Conservation (phyloP, 2,797 vertebrate species). For the Cryptoblepharus egeriae region DNA sequence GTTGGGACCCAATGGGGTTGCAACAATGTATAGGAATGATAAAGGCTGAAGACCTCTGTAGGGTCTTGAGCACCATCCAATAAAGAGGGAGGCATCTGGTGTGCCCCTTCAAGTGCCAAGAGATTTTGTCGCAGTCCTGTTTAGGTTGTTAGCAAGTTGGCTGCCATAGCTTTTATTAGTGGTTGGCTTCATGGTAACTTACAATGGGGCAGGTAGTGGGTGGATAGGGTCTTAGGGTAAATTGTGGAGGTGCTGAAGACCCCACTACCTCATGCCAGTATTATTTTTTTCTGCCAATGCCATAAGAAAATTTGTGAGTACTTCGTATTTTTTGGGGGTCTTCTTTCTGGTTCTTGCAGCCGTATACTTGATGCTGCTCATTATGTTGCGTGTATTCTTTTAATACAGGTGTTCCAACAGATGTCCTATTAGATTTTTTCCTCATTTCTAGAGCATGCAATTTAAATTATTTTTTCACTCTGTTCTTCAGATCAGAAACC, state of each 20-base stretch:
- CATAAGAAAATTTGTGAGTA: background rate
- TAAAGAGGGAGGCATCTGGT: too few relatives aligned
- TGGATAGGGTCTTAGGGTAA: background rate
- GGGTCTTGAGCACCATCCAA: too few relatives aligned
- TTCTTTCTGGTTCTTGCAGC: background rate
- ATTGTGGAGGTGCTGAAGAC: too few relatives aligned
- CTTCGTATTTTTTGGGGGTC: background rate
- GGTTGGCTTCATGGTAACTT: too few relatives aligned
- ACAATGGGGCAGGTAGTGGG: too few relatives aligned
- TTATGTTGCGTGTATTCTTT: background rate
- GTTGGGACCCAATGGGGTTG: too few relatives aligned
- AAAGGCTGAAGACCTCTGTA: too few relatives aligned
- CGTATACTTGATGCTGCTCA: background rate
- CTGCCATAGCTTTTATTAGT: too few relatives aligned
- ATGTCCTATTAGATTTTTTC: background rate
- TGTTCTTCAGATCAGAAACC: conserved; percentile 82
- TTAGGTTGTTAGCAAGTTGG: too few relatives aligned
- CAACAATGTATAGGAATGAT: too few relatives aligned
- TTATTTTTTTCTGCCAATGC: background rate
- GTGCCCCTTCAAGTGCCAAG: too few relatives aligned
- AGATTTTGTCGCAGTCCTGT: too few relatives aligned
- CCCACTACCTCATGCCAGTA: background rate
- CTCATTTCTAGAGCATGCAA: background rate
- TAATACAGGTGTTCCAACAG: background rate
- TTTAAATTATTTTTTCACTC: background rate